Evolutionary conservation across 92 coral and sea anemone species (phyloP), one percentile per base, ranked within the genome.

Genomic region (Hydrozoanthus gracilis): DNA sequence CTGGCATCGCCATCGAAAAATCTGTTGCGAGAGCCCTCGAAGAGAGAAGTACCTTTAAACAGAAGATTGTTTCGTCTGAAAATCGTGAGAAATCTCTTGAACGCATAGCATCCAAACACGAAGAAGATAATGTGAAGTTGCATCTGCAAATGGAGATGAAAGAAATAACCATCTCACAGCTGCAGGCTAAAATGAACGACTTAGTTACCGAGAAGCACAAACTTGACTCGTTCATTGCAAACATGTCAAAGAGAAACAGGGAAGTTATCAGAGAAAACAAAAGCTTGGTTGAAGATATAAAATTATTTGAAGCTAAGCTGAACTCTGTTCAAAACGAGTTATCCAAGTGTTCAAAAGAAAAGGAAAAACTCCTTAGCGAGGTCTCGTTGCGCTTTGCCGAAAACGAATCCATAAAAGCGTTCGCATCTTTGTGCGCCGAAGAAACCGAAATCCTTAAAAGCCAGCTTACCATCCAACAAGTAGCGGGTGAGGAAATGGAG

Each of bases 181-280:
- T 78, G 10, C 94, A 89, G 71, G 61, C 14, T 2, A 86, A 88
- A 48, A 72, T 76, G 78, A 87, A 86, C 52, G 79, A 75, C 10
- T 87, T 88, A 87, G 77, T 75, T 27, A 86, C 66, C 7, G 94
- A 95, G 90, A 89, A 84, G 72, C 80, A 88, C 11, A 87, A 89
- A 46, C 80, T 93, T 14, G 90, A 92, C 16, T 83, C 62, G 20
- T 88, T 89, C 50, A 88, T 92, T 70, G 89, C 86, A 51, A 88
- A 91, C 49, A 89, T 94, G 79, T 88, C 90, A 50, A 86, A 83
- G 27, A 91, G 91, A 20, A 91, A 92, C 65, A 61, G 76, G 2
- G 87, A 82, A 60, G 84, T 94, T 76, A 89, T 89, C 14, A 90
- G 91, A 58, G 93, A 91, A 87, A 96, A 96, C 92, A 94, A 92